Percentiles rank a stretch among this genome's conserved stretches.
Evolutionary conservation across 2,113 vertebrate genomes (phyloP).

Genomic region (Orycteropus afer): DNA sequence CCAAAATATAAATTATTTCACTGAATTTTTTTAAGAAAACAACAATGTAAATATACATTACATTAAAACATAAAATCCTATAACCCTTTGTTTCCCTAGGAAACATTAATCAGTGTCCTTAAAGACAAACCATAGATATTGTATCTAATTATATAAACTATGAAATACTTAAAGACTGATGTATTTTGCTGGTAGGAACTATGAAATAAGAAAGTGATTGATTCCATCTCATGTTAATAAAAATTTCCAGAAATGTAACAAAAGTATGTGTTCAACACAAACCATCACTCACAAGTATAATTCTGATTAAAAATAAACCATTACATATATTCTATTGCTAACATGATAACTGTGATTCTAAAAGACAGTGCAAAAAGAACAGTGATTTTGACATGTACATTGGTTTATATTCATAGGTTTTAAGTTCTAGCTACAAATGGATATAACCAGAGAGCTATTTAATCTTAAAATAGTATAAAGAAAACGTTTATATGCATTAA

Average conservation of each 20-base stretch:
- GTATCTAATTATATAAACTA: neutral
- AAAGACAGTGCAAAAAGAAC: constrained; percentile 35
- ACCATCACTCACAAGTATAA: neutral
- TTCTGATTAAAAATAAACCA: neutral
- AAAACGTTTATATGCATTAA: neutral
- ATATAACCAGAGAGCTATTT: neutral
- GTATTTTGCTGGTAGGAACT: neutral
- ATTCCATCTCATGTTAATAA: neutral
- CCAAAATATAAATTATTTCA: neutral
- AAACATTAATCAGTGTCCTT: neutral
- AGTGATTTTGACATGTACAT: constrained; percentile 5
- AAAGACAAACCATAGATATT: neutral
- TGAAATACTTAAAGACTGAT: neutral
- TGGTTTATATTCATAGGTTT: neutral
- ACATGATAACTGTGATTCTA: neutral
- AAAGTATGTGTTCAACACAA: neutral
- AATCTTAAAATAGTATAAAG: neutral
- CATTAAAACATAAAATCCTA: neutral
- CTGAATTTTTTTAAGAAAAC: neutral
- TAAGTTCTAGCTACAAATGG: neutral
- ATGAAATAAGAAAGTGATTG: neutral
- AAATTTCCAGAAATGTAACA: neutral
- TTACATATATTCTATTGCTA: neutral
- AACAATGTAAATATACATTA: constrained; percentile 1
- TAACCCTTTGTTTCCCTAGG: neutral